A percentile compares a stretch with the other conserved stretches of the same genome.
These are phyloP conservation scores for Mesocentrotus franciscanus DNA, from an alignment of 53 echinoderm and acorn worm genomes.

Conservation along the genomic window DNA sequence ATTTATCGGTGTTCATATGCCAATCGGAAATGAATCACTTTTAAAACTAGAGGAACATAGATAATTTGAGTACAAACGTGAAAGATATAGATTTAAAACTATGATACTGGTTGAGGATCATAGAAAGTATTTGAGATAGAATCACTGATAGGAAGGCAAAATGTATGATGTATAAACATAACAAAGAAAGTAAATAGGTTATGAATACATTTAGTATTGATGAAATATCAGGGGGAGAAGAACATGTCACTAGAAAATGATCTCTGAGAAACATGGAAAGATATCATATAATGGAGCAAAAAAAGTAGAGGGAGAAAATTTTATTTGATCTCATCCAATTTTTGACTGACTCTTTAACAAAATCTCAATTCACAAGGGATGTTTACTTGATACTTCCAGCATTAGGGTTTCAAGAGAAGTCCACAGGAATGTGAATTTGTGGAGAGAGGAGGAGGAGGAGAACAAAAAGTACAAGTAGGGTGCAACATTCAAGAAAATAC, in stretches of 20 bases:
- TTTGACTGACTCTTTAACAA: conserved; percentile 54
- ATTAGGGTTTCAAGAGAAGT: conserved; percentile 24
- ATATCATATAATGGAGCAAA: neutral
- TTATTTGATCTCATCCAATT: neutral
- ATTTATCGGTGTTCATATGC: too few relatives aligned
- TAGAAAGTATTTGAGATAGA: too few relatives aligned
- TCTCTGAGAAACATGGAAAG: neutral
- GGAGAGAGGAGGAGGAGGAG: conserved; percentile 7
- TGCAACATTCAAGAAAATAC: conserved; percentile 51
- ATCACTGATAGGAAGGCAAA: too few relatives aligned
- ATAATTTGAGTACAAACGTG: too few relatives aligned
- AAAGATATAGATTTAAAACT: too few relatives aligned
- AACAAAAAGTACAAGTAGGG: conserved; percentile 53
- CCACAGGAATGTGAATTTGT: conserved; percentile 26
- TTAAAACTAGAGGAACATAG: too few relatives aligned
- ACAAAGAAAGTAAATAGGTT: too few relatives aligned
- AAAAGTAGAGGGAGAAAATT: neutral
- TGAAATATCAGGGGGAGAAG: neutral
- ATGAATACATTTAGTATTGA: too few relatives aligned
- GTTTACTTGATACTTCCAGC: conserved; percentile 51
- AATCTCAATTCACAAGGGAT: conserved; percentile 56
- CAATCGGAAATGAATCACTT: too few relatives aligned
- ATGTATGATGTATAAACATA: too few relatives aligned
- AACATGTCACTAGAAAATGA: neutral
- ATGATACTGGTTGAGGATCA: too few relatives aligned